Base-by-base conservation (phyloP, 1,140 invertebrate genomes). In the Cotesia glomerata region DNA sequence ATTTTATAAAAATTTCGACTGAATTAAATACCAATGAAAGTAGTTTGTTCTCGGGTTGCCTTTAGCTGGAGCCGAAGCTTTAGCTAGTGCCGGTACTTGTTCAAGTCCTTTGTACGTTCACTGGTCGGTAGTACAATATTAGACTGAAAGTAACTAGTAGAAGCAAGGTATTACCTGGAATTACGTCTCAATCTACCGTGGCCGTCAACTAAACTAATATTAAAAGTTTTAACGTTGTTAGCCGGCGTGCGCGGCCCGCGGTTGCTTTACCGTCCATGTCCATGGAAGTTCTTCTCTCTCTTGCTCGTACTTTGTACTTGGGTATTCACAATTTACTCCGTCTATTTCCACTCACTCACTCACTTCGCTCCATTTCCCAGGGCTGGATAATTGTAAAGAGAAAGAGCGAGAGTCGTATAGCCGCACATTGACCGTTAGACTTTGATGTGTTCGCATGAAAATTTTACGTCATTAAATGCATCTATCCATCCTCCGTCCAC, bases 191-290 rank as follows among this genome's bases (percentile, higher is more conserved):
- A 87, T 87, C 85, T 87, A 87, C 84, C 86, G 81, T 87, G 85
- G 84, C 84, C 85, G 85, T 86, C 83, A 84, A 87, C 86, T 87
- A 87, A 87, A 87, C 85, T 87, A 87, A 87, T 87, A 87, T 87
- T 87, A 87, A 87, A 87, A 87, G 81, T 87, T 87, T 87, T 87
- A 87, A 87, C 85, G 82, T 86, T 86, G 85, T 87, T 87, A 87
- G 83, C 32, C 54, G 36, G 52, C 56, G 73, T 62, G 76, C 75
- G 79, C 79, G 81, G 82, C 78, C 83, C 82, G 83, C 81, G 82
- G 83, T 85, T 86, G 82, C 83, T 84, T 86, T 84, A 83, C 81
- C 83, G 82, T 82, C 81, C 82, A 77, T 83, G 81, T 80, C 81
- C 69, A 78, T 76, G 74, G 74, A 51, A 14, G 11, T 64, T 61